phyloP scores from a whole-genome alignment of 2,113 vertebrate genomes.

The Baryphthengus martii region DNA sequence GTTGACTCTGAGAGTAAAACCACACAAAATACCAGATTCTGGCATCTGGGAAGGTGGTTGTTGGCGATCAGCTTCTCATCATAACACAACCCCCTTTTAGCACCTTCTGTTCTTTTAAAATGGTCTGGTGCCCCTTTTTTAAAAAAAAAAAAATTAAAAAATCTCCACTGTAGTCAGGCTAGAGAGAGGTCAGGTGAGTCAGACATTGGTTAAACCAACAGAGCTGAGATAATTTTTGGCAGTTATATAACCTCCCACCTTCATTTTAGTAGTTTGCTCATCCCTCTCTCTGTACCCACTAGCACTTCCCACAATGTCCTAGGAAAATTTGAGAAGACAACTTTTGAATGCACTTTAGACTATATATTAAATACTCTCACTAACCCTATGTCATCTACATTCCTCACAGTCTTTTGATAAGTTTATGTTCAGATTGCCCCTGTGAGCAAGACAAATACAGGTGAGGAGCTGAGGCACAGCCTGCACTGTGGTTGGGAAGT shows the following conservation, averaged over 20 bases:
- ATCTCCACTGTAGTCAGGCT: background rate
- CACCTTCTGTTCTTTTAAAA: background rate
- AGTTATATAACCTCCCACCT: background rate
- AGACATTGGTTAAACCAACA: conserved; percentile 15
- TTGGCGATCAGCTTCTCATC: background rate
- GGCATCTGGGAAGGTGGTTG: background rate
- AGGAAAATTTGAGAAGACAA: background rate
- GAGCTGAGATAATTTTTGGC: conserved; percentile 29
- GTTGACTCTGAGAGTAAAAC: background rate
- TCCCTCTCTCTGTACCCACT: background rate
- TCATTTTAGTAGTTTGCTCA: background rate
- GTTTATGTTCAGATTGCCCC: background rate
- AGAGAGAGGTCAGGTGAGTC: conserved; percentile 11
- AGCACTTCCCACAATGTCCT: background rate
- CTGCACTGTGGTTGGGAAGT: background rate
- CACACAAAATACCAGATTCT: background rate
- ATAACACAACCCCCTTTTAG: background rate
- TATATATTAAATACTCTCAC: background rate
- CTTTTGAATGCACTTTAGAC: background rate
- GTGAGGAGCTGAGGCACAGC: background rate
- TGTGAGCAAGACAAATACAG: background rate
- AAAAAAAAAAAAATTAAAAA: too few species aligned
- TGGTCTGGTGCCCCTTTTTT: background rate
- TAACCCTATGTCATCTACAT: background rate
- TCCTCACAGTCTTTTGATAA: background rate